Conservation (phyloP, 2,797 vertebrate genomes). For the Anguilla megastoma region DNA sequence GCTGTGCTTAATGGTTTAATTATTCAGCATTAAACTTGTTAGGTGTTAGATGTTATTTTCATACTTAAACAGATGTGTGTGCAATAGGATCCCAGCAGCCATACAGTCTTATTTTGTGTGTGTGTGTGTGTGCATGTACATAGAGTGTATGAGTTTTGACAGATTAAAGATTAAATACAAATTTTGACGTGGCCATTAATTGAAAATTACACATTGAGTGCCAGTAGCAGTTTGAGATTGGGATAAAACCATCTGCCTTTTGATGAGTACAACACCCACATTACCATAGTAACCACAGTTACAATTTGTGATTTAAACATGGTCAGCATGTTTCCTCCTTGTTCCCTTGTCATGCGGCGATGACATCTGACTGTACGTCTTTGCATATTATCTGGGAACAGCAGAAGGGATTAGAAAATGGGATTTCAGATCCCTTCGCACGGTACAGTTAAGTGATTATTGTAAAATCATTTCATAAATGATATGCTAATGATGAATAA, state of each 20-base stretch:
- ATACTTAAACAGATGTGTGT: background rate
- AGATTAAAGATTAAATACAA: background rate
- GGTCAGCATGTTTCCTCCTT: conserved; percentile 50
- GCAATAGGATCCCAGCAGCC: background rate
- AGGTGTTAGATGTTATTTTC: background rate
- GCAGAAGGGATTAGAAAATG: conserved; percentile 73
- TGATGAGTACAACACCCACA: conserved; percentile 45
- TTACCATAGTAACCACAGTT: conserved; percentile 20
- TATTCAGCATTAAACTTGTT: background rate
- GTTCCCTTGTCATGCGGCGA: conserved; percentile 63
- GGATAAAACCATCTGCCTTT: conserved; percentile 51
- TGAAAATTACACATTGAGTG: conserved; percentile 50
- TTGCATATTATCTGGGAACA: conserved; percentile 65
- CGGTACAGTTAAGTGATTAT: conserved; percentile 71
- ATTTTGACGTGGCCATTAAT: conserved; percentile 40
- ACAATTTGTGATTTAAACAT: conserved; percentile 52
- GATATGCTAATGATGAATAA: conserved; percentile 71
- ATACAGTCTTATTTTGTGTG: background rate
- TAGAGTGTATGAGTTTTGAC: background rate
- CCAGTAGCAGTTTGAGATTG: conserved; percentile 48
- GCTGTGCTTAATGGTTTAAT: background rate
- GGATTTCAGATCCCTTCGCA: conserved; percentile 65
- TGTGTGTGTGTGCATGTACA: background rate
- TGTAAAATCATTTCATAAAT: conserved; percentile 68
- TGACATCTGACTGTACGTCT: conserved; percentile 71